A percentile compares a stretch with the other conserved stretches of the same genome.
Evolutionary conservation across 2,113 vertebrate species (phyloP).

Genomic region (Anseranas semipalmata): DNA sequence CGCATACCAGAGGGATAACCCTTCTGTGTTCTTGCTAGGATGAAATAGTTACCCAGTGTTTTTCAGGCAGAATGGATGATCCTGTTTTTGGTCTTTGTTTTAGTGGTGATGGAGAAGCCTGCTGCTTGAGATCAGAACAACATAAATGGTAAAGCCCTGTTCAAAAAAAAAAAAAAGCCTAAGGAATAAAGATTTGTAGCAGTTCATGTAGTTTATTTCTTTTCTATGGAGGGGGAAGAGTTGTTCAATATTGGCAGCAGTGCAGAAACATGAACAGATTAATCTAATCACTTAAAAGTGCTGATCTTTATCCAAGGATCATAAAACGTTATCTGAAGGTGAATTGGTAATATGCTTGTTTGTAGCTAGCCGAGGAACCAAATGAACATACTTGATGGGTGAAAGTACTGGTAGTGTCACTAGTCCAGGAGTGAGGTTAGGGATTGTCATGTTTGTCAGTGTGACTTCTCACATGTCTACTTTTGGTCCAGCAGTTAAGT

Average conservation of each 20-base stretch:
- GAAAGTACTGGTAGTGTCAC: not conserved
- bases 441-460: not conserved
- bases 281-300: not conserved
- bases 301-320: not conserved
- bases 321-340: not conserved
- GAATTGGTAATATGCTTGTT: not conserved
- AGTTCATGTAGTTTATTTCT: not conserved
- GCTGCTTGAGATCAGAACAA: not conserved
- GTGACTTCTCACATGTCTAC: not conserved
- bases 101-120: not conserved
- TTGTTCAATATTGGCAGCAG: rapidly evolving
- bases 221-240: not conserved
- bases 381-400: rapidly evolving
- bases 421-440: not conserved
- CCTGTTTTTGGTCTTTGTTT: not conserved
- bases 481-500: not conserved
- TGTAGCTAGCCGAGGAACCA: not conserved
- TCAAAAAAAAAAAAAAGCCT: not conserved
- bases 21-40: not conserved
- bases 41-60: rapidly evolving
- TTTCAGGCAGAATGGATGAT: not conserved
- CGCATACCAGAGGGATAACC: rapidly evolving
- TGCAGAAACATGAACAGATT: not conserved
- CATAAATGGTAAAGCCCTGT: not conserved
- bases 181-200: not conserved